phyloP scores from a whole-genome alignment of 2,113 vertebrate species.

The Scortum barcoo region DNA sequence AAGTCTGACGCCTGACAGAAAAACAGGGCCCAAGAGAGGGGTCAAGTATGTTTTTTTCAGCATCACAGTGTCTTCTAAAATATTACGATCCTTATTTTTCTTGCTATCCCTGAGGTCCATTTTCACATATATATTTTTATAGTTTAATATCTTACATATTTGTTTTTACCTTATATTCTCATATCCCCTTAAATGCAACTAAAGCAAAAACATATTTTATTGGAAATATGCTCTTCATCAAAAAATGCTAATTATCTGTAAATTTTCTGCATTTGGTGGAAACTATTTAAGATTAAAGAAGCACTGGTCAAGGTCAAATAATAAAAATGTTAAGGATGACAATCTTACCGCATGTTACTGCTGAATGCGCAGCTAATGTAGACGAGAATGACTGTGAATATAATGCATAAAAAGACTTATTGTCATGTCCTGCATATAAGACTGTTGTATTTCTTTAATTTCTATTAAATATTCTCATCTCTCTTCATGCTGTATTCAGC shows the following conservation, averaged over 20 bases:
- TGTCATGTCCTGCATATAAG: background rate
- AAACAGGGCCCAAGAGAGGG: background rate
- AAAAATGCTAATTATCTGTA: background rate
- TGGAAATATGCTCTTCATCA: too few species aligned
- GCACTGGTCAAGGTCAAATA: background rate
- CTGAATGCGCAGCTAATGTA: background rate
- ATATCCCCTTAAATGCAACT: background rate
- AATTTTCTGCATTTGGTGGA: background rate
- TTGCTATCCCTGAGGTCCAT: background rate
- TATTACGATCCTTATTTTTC: background rate
- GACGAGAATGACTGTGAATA: background rate
- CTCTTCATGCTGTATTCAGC: background rate
- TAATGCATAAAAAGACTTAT: background rate
- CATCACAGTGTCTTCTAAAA: background rate
- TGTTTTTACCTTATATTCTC: background rate
- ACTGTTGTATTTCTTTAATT: too few species aligned
- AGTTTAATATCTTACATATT: background rate
- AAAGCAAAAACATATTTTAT: background rate
- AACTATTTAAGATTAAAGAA: background rate
- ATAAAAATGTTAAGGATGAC: background rate
- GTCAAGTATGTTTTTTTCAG: background rate
- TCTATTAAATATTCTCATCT: too few species aligned
- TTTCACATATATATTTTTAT: background rate
- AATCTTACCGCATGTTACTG: background rate
- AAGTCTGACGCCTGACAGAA: slow-evolving; percentile 15